These are phyloP conservation scores for Micoletzkya japonica DNA, from an alignment of 2,888 invertebrate species.

Conservation along the genomic window DNA sequence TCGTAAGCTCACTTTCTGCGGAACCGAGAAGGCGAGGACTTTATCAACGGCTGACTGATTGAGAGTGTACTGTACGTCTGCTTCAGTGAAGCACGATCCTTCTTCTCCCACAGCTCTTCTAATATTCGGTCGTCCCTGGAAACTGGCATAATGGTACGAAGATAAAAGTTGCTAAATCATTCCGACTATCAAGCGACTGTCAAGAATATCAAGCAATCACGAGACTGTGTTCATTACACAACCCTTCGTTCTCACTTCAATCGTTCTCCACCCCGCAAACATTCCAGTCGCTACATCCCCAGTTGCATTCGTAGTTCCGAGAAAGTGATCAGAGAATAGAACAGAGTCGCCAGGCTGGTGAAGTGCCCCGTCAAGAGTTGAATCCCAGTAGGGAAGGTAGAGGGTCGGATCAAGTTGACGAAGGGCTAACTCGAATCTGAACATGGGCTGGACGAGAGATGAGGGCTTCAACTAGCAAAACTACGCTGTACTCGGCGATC, in stretches of 20 bases:
- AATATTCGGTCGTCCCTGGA: conserved; percentile 14
- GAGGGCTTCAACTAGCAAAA: no score
- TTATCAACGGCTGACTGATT: conserved; percentile 49
- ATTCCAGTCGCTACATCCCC: conserved; percentile 45
- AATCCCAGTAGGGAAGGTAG: conserved; percentile 49
- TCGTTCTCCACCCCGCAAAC: conserved; percentile 50
- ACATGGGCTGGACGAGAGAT: no score
- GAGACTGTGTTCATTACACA: neutral
- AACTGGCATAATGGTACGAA: neutral
- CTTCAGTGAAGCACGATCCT: conserved; percentile 33
- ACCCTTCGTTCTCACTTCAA: conserved; percentile 32
- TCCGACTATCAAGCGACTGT: neutral
- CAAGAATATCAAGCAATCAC: neutral
- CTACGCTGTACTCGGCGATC: neutral
- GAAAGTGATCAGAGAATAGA: conserved; percentile 37
- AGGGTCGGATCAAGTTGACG: conserved; percentile 50
- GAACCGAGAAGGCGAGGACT: conserved; percentile 56
- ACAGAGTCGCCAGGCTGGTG: conserved; percentile 49
- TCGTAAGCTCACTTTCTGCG: conserved; percentile 33
- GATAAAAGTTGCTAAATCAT: neutral
- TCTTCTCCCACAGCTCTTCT: conserved; percentile 41
- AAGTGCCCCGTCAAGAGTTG: conserved; percentile 40
- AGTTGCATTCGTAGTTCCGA: conserved; percentile 16
- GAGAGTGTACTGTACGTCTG: conserved; percentile 47
- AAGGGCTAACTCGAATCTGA: conserved; percentile 49